These are phyloP conservation scores for Cheirogaleus medius DNA, from an alignment of 2,113 vertebrate genomes.

Conservation along the genomic window DNA sequence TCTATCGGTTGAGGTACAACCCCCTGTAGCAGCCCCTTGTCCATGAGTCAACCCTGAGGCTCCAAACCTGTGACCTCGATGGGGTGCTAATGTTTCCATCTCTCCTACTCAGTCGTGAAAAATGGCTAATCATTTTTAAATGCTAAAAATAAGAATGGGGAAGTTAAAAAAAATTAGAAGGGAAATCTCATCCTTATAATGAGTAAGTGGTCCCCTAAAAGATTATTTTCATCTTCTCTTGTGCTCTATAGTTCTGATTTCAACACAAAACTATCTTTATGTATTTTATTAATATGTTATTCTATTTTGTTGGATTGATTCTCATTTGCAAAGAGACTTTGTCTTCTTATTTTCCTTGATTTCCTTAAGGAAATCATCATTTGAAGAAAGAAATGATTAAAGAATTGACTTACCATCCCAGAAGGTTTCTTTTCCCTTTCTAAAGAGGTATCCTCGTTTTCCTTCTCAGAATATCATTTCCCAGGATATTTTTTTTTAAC, in stretches of 20 bases:
- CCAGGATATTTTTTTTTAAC: not conserved
- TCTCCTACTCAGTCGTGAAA: not conserved
- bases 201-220: not conserved
- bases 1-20: not conserved
- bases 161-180: not conserved
- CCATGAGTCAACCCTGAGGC: not conserved
- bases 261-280: not conserved
- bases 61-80: not conserved
- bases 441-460: not conserved
- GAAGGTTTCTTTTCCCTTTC: not conserved
- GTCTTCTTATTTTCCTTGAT: not conserved
- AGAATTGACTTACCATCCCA: not conserved
- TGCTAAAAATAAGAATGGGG: not conserved
- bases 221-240: not conserved
- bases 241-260: not conserved
- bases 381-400: not conserved
- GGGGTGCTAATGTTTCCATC: not conserved
- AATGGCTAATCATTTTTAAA: not conserved
- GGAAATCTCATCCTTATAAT: not conserved
- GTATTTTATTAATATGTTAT: not conserved
- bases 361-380: conserved; percentile 22
- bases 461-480: not conserved
- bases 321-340: not conserved
- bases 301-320: not conserved
- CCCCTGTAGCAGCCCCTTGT: not conserved